These are phyloP conservation scores for Helicoverpa armigera DNA, from an alignment of 1,140 invertebrate species.

Conservation along the genomic window DNA sequence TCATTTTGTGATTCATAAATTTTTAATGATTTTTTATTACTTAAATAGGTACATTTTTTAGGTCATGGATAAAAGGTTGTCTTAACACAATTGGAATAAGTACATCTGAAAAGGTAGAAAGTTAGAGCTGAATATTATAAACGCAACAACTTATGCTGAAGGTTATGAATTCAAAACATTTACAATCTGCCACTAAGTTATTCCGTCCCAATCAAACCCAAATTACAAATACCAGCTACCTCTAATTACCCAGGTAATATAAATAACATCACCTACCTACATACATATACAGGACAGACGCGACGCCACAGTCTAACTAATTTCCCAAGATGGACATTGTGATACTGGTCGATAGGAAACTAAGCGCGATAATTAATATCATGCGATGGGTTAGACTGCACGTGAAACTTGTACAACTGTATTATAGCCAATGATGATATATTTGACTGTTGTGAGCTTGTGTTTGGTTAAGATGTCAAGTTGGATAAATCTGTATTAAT, in stretches of 20 bases:
- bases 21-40: too few relatives aligned
- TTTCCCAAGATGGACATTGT: constrained; percentile 50
- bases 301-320: constrained; percentile 42
- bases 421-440: not conserved
- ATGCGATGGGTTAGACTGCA: constrained; percentile 8
- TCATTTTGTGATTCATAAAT: too few relatives aligned
- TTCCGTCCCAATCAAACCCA: too few relatives aligned
- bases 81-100: too few relatives aligned
- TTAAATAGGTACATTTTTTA: too few relatives aligned
- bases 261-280: constrained; percentile 8
- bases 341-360: constrained; percentile 40
- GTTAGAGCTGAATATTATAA: too few relatives aligned
- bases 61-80: too few relatives aligned
- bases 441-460: not conserved
- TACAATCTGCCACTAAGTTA: not conserved
- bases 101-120: too few relatives aligned
- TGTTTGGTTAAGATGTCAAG: too few relatives aligned
- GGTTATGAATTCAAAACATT: too few relatives aligned
- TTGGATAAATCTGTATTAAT: too few relatives aligned
- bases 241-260: constrained; percentile 5
- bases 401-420: not conserved
- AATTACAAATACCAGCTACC: not conserved
- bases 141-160: too few relatives aligned
- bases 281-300: constrained; percentile 18
- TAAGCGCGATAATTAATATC: constrained; percentile 45